These are phyloP conservation scores for Tetramorium alpestre DNA, from an alignment of 1,140 invertebrate genomes.

Conservation along the genomic window DNA sequence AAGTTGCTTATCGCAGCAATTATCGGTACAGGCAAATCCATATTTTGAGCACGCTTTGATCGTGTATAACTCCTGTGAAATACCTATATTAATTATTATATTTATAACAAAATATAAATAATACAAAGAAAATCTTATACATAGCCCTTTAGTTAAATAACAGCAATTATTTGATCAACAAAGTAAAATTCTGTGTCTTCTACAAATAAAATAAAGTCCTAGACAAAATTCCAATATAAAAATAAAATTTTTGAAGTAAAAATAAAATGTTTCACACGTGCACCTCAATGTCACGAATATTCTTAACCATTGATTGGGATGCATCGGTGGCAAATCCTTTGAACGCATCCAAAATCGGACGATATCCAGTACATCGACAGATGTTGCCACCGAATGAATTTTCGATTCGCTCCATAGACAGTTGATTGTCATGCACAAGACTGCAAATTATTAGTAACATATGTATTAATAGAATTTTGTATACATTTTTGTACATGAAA, in stretches of 20 bases:
- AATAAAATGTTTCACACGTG: background rate
- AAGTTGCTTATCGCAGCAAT: slow-evolving; percentile 62
- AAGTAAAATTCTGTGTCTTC: background rate
- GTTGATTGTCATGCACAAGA: slow-evolving; percentile 79
- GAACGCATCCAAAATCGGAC: slow-evolving; percentile 94
- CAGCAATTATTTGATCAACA: background rate
- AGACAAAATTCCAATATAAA: background rate
- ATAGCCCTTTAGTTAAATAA: background rate
- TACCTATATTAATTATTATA: background rate
- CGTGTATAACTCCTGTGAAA: slow-evolving; percentile 80
- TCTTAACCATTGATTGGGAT: slow-evolving; percentile 81
- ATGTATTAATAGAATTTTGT: background rate
- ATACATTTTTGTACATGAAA: too few relatives aligned
- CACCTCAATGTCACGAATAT: slow-evolving; percentile 88
- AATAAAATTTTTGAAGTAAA: background rate
- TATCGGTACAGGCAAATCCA: slow-evolving; percentile 73
- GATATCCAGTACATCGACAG: slow-evolving; percentile 95
- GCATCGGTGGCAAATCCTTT: slow-evolving; percentile 91
- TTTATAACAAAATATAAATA: background rate
- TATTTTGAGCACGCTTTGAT: slow-evolving; percentile 79
- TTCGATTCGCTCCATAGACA: slow-evolving; percentile 90
- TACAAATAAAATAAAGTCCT: background rate
- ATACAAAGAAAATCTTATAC: background rate
- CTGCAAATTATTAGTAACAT: slow-evolving; percentile 51
- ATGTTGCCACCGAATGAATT: slow-evolving; percentile 93